Evolutionary conservation across 2,888 invertebrate genomes (phyloP), one percentile per base, ranked within the genome.

Genomic region (Dynastes grantii): DNA sequence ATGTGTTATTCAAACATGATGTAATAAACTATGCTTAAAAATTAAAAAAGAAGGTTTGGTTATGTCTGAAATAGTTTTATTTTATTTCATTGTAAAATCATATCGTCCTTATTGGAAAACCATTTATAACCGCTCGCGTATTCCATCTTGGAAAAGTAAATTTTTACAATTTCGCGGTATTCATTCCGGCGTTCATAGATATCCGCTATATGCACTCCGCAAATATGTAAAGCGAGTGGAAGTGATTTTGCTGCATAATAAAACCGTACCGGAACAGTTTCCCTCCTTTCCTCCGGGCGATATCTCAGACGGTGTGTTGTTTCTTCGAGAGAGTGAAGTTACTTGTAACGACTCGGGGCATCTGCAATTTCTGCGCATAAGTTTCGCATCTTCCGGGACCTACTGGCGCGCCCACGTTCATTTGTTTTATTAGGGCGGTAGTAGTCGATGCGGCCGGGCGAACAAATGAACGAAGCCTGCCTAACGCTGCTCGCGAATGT

Each of bases 201-300:
- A 45, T 61, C 61, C 64, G n/a, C n/a, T 29, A 37, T 6, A n/a
- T 64, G 64, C 64, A 37, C 64, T 13, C n/a, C n/a, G 53, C 6
- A 32, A 70, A 70, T 70, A 70, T 32, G 53, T 70, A 70, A 70
- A 53, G 55, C 70, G 70, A 53, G 32, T 27, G 32, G 70, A 70
- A 70, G 70, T 70, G 70, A 70, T 70, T 70, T 70, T 70, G 55
- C 70, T 55, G 53, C 70, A 70, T 55, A 70, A 70, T 70, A 70
- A 70, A 70, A 70, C 40, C 37, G 8, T 37, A 32, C 55, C 55
- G 55, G 55, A 58, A 58, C 55, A 22, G 45, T 2, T 45, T 45
- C 11, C 45, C 45, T 58, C 8, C 22, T 58, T 58, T 22, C 55
- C 55, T 58, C 8, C 55, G 22, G 22, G 55, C 55, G n/a, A 58